Evolutionary conservation across 2,113 vertebrate genomes (phyloP).

Genomic region (Bambusicola thoracicus): DNA sequence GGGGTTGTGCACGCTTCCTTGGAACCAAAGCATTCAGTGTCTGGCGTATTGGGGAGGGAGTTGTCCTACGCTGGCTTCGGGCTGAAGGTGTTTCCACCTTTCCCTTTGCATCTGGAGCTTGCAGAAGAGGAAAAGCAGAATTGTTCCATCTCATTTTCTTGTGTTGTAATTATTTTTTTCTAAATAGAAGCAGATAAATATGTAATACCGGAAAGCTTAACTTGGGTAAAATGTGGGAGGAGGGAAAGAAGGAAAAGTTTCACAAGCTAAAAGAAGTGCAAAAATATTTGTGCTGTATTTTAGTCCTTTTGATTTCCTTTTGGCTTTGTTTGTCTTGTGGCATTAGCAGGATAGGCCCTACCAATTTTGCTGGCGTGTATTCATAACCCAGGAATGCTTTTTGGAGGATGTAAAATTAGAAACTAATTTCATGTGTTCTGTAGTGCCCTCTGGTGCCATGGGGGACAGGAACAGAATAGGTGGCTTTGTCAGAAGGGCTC

Average conservation of each 20-base stretch:
- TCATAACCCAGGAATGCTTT: constrained; percentile 81
- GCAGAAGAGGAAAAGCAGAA: neutral
- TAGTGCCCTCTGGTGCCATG: constrained; percentile 81
- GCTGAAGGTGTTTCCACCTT: neutral
- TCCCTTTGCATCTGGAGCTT: neutral
- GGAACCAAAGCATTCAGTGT: neutral
- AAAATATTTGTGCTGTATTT: constrained; percentile 67
- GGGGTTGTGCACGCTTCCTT: neutral
- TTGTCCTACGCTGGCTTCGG: neutral
- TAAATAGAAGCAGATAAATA: neutral
- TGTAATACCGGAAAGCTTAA: neutral
- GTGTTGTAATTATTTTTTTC: neutral
- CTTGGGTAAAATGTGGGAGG: neutral
- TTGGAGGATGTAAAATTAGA: constrained; percentile 93
- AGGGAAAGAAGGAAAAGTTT: neutral
- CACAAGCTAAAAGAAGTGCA: constrained; percentile 51
- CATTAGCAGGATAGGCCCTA: constrained; percentile 72
- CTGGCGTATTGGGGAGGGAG: neutral
- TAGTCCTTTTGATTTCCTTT: constrained; percentile 76
- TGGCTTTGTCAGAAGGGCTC: constrained; percentile 85
- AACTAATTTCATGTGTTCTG: constrained; percentile 91
- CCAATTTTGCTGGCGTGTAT: constrained; percentile 78
- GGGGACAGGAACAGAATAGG: constrained; percentile 81
- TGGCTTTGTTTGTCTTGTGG: constrained; percentile 89
- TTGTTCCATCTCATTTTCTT: neutral